Conservation (phyloP, 2,888 invertebrate genomes). For the Amiota mariae region DNA sequence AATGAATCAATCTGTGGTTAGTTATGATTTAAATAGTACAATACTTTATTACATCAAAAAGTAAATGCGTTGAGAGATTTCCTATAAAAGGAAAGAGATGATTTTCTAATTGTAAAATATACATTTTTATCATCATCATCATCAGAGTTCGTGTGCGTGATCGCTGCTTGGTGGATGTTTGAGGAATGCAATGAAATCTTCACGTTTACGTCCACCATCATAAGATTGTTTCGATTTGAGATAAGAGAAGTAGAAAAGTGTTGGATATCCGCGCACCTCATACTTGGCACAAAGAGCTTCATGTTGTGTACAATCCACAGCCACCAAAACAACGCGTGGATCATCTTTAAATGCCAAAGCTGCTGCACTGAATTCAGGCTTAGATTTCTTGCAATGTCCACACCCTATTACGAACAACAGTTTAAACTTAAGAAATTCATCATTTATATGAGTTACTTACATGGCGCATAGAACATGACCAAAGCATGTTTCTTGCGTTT, state of each 20-base stretch:
- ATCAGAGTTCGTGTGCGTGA: constrained; percentile 56
- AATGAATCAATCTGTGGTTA: neutral
- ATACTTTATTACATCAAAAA: no score
- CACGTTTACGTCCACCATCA: constrained; percentile 83
- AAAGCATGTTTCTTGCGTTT: constrained; percentile 90
- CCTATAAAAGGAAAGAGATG: no score
- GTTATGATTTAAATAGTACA: no score
- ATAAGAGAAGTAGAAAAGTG: constrained; percentile 88
- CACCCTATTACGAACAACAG: constrained; percentile 84
- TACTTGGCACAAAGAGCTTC: constrained; percentile 79
- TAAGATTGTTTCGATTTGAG: constrained; percentile 82
- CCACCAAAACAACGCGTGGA: constrained; percentile 84
- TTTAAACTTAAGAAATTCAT: no score
- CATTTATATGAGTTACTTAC: constrained; percentile 73
- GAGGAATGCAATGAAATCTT: constrained; percentile 68
- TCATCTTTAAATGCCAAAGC: constrained; percentile 85
- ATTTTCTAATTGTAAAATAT: no score
- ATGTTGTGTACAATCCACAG: constrained; percentile 86
- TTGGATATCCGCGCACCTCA: constrained; percentile 88
- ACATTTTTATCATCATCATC: neutral
- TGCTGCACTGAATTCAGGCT: constrained; percentile 86
- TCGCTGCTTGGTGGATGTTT: constrained; percentile 55
- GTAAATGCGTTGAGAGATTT: no score
- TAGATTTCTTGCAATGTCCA: constrained; percentile 90
- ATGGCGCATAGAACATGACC: constrained; percentile 94